Base-by-base conservation (phyloP, 2,797 vertebrate genomes). In the Sebastolobus altivelis region DNA sequence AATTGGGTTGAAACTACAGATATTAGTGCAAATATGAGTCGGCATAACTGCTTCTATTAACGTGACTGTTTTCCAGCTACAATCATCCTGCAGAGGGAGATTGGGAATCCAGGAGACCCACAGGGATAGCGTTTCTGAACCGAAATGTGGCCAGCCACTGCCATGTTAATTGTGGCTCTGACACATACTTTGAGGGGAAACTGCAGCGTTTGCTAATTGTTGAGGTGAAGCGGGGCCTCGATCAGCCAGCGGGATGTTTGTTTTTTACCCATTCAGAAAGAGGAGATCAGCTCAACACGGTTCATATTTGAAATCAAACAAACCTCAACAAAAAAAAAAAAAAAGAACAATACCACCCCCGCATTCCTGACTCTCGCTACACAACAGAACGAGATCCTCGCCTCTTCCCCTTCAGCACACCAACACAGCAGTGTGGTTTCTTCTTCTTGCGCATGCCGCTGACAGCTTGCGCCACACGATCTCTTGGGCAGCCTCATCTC, bases 221-320 rank as follows among this genome's bases (percentile, higher is more conserved):
- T 77, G 75, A 85, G 89, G 85, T 79, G 79, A 85, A 87, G 77
- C 37, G 4, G 71, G 81, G 81, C 82, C 85, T 87, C 80, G n/a
- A 65, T 80, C 72, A 20, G 82, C 60, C 82, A 63, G 73, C 22
- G 73, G 84, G 81, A 79, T 83, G 82, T 90, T 92, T 89, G 74
- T 87, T 87, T 89, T 35, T 88, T 74, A 76, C 62, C 79, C 85
- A 72, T 84, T 92, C 71, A 74, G 75, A 86, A 49, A 70, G 60
- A 70, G 67, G 58, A 71, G 62, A 88, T 84, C 71, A 22, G 65
- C 79, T 80, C 72, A 75, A 88, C 85, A 72, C 33, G 67, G 76
- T 79, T 88, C 72, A 71, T 77, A 86, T 90, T 89, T 80, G 63
- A 85, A 88, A 87, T 87, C 74, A 86, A 91, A 90, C 74, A 79